Conservation (phyloP, 37 sponge, comb jelly and placozoan genomes). For the Theonella swinhoei region DNA sequence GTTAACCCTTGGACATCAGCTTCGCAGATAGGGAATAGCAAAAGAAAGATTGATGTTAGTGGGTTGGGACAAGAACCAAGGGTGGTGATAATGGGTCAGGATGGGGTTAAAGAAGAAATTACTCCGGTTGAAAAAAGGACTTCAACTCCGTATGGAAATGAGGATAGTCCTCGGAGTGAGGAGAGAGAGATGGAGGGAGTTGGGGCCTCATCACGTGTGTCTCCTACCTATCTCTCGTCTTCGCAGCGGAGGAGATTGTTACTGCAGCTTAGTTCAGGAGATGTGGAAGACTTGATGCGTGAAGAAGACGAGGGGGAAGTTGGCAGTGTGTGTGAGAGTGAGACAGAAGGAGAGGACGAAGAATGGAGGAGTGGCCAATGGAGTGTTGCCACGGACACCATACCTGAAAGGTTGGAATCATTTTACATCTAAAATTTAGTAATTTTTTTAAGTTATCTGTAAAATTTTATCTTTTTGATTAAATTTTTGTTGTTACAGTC, state of each 20-base stretch:
- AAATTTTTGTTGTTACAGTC: not conserved
- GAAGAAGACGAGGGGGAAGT: not conserved
- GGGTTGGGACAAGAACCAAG: too few species aligned
- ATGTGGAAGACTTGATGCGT: not conserved
- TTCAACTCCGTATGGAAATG: not conserved
- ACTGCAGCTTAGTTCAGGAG: not conserved
- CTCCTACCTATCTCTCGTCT: not conserved
- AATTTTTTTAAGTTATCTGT: too few species aligned
- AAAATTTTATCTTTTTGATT: not conserved
- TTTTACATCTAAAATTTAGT: not conserved
- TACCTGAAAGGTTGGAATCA: not conserved
- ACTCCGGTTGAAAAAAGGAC: not conserved
- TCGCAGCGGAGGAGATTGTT: not conserved
- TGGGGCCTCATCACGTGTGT: not conserved
- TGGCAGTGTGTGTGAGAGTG: not conserved
- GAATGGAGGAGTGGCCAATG: not conserved
- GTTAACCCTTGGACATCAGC: too few species aligned
- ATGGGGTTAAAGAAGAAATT: not conserved
- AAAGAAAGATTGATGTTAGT: too few species aligned
- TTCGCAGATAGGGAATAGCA: too few species aligned
- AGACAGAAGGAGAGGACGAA: not conserved
- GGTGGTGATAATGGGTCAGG: too few species aligned
- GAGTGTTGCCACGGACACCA: too few species aligned
- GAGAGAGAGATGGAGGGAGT: slow-evolving; percentile 12
- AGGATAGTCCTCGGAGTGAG: not conserved